phyloP scores from a whole-genome alignment of 2,888 invertebrate species.

The Hyalella azteca region DNA sequence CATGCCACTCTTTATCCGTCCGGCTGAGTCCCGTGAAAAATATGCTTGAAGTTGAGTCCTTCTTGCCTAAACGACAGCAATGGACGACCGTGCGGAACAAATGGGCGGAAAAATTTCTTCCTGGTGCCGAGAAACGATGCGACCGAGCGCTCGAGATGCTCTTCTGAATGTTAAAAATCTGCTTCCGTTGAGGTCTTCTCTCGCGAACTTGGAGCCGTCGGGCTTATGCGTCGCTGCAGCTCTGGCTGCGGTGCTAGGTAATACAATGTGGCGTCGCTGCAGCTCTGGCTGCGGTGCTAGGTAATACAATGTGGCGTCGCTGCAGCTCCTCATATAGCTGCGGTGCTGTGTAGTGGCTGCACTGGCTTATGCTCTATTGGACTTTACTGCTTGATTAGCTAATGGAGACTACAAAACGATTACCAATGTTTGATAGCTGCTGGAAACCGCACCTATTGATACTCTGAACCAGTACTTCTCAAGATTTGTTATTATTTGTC shows the following conservation, averaged over 20 bases:
- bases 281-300: background rate
- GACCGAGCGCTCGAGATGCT: background rate
- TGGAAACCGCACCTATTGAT: no score
- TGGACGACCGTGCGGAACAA: slow-evolving; percentile 30
- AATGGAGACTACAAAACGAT: no score
- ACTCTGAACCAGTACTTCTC: no score
- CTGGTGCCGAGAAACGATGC: background rate
- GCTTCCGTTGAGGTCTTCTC: no score
- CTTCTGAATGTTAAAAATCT: background rate
- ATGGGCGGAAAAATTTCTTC: slow-evolving; percentile 34
- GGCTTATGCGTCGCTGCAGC: background rate
- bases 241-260: background rate
- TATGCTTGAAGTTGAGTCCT: slow-evolving; percentile 22
- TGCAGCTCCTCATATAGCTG: background rate
- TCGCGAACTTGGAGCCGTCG: no score
- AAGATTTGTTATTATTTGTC: no score
- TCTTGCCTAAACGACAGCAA: slow-evolving; percentile 25
- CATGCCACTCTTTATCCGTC: background rate
- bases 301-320: background rate
- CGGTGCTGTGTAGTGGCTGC: background rate
- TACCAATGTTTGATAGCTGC: no score
- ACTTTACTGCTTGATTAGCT: no score
- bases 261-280: background rate
- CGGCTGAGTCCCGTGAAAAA: background rate
- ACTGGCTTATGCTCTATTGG: no score